phyloP scores from a whole-genome alignment of 2,113 vertebrate species.

The Morone chrysops region DNA sequence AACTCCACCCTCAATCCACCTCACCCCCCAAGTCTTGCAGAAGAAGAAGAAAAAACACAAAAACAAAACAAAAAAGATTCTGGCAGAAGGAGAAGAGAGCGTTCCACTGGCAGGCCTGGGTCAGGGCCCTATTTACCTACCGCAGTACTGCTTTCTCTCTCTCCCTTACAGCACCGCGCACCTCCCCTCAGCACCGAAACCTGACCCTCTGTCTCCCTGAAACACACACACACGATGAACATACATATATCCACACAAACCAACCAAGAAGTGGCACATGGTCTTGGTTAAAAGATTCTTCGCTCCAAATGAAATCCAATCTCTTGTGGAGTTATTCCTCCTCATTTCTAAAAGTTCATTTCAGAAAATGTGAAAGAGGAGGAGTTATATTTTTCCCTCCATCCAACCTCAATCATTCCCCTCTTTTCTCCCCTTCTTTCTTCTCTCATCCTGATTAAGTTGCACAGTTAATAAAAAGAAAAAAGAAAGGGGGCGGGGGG shows the following conservation, averaged over 20 bases:
- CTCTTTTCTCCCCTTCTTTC: constrained; percentile 10
- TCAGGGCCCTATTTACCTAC: constrained; percentile 87
- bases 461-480: constrained; percentile 37
- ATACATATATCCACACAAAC: constrained; percentile 38
- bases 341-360: constrained; percentile 77
- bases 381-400: constrained; percentile 38
- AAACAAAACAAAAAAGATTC: constrained; percentile 83
- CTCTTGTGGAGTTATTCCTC: constrained; percentile 69
- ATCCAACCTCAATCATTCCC: constrained; percentile 14
- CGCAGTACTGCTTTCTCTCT: constrained; percentile 80
- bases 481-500: not conserved
- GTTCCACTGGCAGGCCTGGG: constrained; percentile 80
- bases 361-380: constrained; percentile 65
- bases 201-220: constrained; percentile 58
- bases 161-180: constrained; percentile 61
- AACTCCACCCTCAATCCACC: constrained; percentile 50
- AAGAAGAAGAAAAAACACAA: constrained; percentile 64
- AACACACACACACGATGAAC: constrained; percentile 39
- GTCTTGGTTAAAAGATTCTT: constrained; percentile 81
- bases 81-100: constrained; percentile 80
- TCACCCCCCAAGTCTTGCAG: constrained; percentile 53
- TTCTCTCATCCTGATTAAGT: constrained; percentile 62
- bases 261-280: constrained; percentile 81
- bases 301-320: constrained; percentile 81
- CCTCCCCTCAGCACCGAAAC: constrained; percentile 73